These are phyloP conservation scores for Noctuana brunneofusca DNA, from an alignment of 2,888 invertebrate genomes.

Conservation along the genomic window DNA sequence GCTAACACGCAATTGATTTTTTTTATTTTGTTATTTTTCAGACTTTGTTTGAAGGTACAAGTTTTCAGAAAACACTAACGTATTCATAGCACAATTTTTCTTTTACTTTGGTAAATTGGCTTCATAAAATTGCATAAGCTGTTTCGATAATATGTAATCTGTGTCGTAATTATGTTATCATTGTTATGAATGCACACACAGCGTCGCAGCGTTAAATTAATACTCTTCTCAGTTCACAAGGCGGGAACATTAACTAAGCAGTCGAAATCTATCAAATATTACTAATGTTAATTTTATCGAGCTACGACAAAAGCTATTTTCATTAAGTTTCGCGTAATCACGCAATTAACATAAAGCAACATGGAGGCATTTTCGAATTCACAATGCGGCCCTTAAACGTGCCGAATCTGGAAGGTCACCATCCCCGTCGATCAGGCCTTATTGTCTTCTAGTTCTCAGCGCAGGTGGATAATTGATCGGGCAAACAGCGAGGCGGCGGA, in stretches of 20 bases:
- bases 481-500: conserved; percentile 61
- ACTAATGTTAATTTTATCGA: neutral
- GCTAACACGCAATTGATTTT: neutral
- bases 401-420: conserved; percentile 38
- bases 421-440: conserved; percentile 45
- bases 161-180: too few relatives aligned
- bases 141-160: too few relatives aligned
- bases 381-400: conserved; percentile 30
- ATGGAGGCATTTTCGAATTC: conserved; percentile 15
- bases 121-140: too few relatives aligned
- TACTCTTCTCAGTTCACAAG: too few relatives aligned
- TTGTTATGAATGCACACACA: too few relatives aligned
- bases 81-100: too few relatives aligned
- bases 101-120: too few relatives aligned
- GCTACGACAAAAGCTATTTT: conserved; percentile 9
- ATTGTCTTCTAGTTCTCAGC: conserved; percentile 46
- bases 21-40: neutral
- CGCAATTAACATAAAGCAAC: conserved; percentile 18
- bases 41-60: too few relatives aligned
- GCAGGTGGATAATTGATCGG: conserved; percentile 79
- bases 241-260: neutral
- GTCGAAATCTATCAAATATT: neutral
- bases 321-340: conserved; percentile 14
- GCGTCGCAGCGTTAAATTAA: too few relatives aligned
- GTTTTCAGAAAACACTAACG: too few relatives aligned